phyloP scores from a whole-genome alignment of 2,888 invertebrate genomes.

The Cantharis flavilabris region DNA sequence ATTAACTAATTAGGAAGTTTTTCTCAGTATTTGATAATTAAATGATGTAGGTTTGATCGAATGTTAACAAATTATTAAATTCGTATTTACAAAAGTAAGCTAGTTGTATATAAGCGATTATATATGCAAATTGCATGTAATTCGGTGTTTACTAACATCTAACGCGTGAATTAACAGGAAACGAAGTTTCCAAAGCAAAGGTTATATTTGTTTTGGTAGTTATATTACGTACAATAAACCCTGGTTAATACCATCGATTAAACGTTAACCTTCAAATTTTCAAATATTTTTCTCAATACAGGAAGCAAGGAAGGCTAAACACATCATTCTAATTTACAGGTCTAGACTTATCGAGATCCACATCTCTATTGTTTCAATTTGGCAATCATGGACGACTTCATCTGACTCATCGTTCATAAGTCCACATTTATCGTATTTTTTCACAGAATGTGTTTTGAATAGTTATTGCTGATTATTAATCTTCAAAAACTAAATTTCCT shows the following conservation, averaged over 20 bases:
- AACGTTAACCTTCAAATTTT: slow-evolving; percentile 25
- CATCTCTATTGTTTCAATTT: slow-evolving; percentile 32
- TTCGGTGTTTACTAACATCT: slow-evolving; percentile 1
- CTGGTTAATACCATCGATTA: slow-evolving; percentile 15
- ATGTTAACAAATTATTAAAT: background rate
- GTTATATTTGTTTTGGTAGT: background rate
- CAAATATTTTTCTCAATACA: slow-evolving; percentile 28
- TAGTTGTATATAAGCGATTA: background rate
- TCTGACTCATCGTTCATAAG: slow-evolving; percentile 29
- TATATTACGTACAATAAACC: slow-evolving; percentile 8
- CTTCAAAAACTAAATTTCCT: slow-evolving; percentile 22
- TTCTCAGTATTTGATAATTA: background rate
- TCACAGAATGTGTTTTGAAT: slow-evolving; percentile 25
- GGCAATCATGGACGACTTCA: slow-evolving; percentile 30
- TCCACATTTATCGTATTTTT: slow-evolving; percentile 24
- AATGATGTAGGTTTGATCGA: background rate
- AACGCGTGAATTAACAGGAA: slow-evolving; percentile 10
- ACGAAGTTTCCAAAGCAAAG: slow-evolving; percentile 10
- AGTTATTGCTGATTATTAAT: slow-evolving; percentile 20
- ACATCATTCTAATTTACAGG: slow-evolving; percentile 30
- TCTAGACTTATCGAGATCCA: slow-evolving; percentile 26
- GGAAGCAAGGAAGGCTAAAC: slow-evolving; percentile 30
- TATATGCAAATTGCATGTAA: background rate
- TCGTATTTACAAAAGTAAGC: background rate
- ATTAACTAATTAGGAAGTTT: background rate